Evolutionary conservation across 2,888 invertebrate genomes (phyloP).

Genomic region (Mythimna albipuncta): DNA sequence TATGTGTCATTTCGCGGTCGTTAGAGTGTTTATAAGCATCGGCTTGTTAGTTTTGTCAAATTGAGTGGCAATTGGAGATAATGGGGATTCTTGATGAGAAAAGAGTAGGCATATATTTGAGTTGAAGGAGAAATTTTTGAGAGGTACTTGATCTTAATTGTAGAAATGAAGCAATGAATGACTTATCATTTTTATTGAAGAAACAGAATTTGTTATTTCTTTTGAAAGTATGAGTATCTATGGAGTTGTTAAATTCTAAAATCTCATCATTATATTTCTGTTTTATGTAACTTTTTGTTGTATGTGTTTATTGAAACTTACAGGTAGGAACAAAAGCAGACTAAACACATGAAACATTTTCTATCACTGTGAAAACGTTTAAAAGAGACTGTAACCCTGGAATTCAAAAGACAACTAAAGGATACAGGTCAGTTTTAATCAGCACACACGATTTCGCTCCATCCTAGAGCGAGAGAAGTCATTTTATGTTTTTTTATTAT

Average conservation of each 20-base stretch:
- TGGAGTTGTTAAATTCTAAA: neutral
- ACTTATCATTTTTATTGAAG: neutral
- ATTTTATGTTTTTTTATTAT: too few species aligned
- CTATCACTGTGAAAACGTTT: too few species aligned
- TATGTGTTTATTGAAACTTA: too few species aligned
- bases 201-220: neutral
- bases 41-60: conserved; percentile 36
- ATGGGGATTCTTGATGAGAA: conserved; percentile 2
- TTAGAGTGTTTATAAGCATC: conserved; percentile 38
- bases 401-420: too few species aligned
- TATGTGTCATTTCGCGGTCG: conserved; percentile 52
- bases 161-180: conserved; percentile 6
- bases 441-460: too few species aligned
- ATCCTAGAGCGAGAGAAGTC: too few species aligned
- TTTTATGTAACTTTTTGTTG: neutral
- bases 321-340: too few species aligned
- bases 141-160: neutral
- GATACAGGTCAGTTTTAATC: too few species aligned
- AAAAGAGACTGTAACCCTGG: too few species aligned
- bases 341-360: too few species aligned
- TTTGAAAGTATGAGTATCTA: neutral
- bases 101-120: neutral
- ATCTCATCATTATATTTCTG: neutral
- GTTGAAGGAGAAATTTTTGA: conserved; percentile 28
- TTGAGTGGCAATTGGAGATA: conserved; percentile 21